A percentile compares a stretch with the other conserved stretches of the same genome.
These are phyloP conservation scores for Cataglyphis hispanica DNA, from an alignment of 1,140 invertebrate genomes.

Conservation along the genomic window DNA sequence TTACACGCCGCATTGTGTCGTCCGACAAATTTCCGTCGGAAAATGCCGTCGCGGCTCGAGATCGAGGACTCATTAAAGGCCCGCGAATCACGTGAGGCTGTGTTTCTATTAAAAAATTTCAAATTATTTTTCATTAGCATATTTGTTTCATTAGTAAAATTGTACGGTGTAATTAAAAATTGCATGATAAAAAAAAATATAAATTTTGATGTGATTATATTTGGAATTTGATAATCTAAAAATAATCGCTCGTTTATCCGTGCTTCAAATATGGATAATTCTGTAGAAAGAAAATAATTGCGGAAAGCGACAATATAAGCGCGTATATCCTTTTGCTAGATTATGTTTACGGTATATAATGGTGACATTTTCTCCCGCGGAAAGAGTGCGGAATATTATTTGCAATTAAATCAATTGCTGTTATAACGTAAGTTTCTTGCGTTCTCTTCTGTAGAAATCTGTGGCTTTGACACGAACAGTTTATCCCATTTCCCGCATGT, in stretches of 20 bases:
- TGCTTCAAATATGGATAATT: neutral
- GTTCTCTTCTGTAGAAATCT: constrained; percentile 41
- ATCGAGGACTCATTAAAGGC: neutral
- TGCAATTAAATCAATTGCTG: constrained; percentile 56
- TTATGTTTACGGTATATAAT: constrained; percentile 7
- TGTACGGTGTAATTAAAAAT: neutral
- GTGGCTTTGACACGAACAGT: constrained; percentile 41
- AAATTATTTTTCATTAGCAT: neutral
- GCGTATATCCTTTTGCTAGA: constrained; percentile 19
- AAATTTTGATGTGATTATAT: neutral
- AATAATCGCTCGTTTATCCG: neutral
- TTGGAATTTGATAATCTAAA: neutral
- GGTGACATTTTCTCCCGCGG: constrained; percentile 40
- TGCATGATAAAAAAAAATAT: neutral
- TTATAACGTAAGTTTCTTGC: constrained; percentile 56
- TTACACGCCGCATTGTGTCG: constrained; percentile 19
- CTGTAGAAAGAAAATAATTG: constrained; percentile 29
- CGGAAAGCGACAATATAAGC: constrained; percentile 39
- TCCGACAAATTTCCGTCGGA: constrained; percentile 31
- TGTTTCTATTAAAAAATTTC: neutral
- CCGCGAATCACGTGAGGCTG: neutral
- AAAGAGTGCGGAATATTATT: constrained; percentile 44
- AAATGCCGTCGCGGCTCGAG: neutral
- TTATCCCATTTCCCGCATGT: constrained; percentile 36
- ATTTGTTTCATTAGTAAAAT: neutral